Conservation (phyloP, 2,113 vertebrate species). For the Macquaria ambigua region DNA sequence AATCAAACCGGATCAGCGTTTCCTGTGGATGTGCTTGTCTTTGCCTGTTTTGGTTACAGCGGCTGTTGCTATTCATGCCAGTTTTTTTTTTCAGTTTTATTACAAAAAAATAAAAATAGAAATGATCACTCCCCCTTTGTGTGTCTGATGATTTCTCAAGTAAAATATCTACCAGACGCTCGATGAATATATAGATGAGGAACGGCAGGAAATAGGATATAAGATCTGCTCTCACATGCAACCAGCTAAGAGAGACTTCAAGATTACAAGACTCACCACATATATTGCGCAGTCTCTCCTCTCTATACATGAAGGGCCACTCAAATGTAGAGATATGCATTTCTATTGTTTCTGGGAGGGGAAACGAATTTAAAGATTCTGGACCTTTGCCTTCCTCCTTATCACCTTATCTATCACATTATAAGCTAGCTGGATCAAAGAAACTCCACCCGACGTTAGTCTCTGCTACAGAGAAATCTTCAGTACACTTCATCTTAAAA, state of each 20-base stretch:
- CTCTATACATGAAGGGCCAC: background rate
- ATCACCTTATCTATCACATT: background rate
- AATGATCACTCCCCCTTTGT: background rate
- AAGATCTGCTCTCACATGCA: background rate
- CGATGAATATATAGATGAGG: background rate
- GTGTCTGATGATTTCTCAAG: background rate
- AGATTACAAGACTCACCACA: background rate
- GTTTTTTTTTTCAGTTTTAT: background rate
- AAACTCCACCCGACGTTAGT: too few species aligned
- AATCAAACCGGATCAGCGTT: background rate
- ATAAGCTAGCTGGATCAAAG: background rate
- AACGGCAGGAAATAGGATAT: slow-evolving; percentile 12
- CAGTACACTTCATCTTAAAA: background rate
- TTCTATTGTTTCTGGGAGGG: background rate
- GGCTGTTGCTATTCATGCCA: background rate
- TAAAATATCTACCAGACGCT: background rate
- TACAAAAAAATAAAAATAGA: background rate
- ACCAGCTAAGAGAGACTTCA: background rate
- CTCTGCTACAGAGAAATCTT: background rate
- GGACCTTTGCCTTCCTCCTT: background rate
- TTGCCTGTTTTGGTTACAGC: background rate
- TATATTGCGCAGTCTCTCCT: background rate
- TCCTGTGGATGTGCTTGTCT: background rate
- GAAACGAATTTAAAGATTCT: background rate
- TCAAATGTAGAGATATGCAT: background rate